A percentile compares a stretch with the other conserved stretches of the same genome.
Evolutionary conservation across 2,888 invertebrate species (phyloP).

Genomic region (Zaprionus lineosus): DNA sequence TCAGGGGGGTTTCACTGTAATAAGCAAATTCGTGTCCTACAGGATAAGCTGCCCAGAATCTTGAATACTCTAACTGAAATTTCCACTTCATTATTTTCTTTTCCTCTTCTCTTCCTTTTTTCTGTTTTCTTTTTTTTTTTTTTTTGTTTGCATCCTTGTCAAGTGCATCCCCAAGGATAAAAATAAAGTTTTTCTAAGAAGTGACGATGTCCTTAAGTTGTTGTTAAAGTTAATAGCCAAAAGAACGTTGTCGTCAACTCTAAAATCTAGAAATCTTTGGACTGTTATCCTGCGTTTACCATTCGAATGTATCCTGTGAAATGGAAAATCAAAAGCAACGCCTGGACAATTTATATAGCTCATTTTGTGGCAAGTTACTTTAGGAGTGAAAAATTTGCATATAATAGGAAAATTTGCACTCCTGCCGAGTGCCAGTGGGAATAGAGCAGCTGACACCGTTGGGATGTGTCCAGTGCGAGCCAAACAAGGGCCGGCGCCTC

Average conservation of each 20-base stretch:
- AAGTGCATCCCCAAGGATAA: too few relatives aligned
- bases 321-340: slow-evolving; percentile 21
- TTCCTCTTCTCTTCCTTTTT: too few relatives aligned
- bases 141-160: too few relatives aligned
- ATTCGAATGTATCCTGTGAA: neutral
- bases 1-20: slow-evolving; percentile 39
- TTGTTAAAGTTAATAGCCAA: too few relatives aligned
- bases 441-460: slow-evolving; percentile 50
- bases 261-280: too few relatives aligned
- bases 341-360: slow-evolving; percentile 57
- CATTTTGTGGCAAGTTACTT: slow-evolving; percentile 54
- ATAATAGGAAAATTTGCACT: slow-evolving; percentile 60
- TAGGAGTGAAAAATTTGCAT: slow-evolving; percentile 63
- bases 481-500: neutral
- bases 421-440: neutral
- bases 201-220: too few relatives aligned
- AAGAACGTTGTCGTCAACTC: neutral
- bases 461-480: slow-evolving; percentile 12
- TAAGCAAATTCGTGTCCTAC: slow-evolving; percentile 19
- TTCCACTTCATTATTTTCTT: too few relatives aligned
- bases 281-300: too few relatives aligned
- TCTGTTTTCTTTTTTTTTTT: too few relatives aligned
- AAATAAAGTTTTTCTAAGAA: too few relatives aligned
- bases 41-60: neutral
- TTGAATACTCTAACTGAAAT: slow-evolving; percentile 26